Conservation (phyloP, 1,140 invertebrate species). For the Apis mellifera region Amel_HAv3.1 CM009940.2:6898501-6899000, state of each 20-base stretch:
- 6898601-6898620: constrained; percentile 45
- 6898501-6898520: constrained; percentile 47
- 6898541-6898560: constrained; percentile 26
- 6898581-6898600: constrained; percentile 51
- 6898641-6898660: too few species aligned
- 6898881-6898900: too few species aligned
- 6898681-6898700: constrained; percentile 49
- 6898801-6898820: neutral
- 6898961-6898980: too few species aligned
- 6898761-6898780: constrained; percentile 31
- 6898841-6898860: neutral
- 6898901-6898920: too few species aligned
- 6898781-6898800: constrained; percentile 2
- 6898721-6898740: constrained; percentile 32
- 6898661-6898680: neutral
- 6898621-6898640: constrained; percentile 33
- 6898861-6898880: too few species aligned
- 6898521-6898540: constrained; percentile 27
- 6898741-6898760: constrained; percentile 37
- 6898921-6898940: too few species aligned
- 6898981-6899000: too few species aligned
- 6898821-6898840: neutral
- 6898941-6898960: too few species aligned
- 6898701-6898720: neutral
- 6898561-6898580: constrained; percentile 8